Base-by-base conservation (phyloP, 2,113 vertebrate species). In the Grantiella picta region DNA sequence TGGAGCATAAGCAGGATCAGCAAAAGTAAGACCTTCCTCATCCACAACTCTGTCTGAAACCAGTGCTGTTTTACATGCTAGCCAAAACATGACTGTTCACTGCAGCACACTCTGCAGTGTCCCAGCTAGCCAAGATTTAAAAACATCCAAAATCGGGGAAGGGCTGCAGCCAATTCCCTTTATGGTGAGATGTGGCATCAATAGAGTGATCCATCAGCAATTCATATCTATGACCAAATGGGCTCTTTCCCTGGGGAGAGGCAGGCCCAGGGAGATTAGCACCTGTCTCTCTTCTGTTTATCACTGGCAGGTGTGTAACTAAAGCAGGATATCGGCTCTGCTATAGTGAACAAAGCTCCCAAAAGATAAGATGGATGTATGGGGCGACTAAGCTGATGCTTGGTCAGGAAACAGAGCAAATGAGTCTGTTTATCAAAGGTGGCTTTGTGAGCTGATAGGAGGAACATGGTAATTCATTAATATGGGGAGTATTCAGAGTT, bases 311-410 rank as follows among this genome's bases (percentile, higher is more conserved):
- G 92, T 96, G 95, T 94, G 90, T 95, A 94, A 94, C 92, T 77
- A 85, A 90, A 96, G 86, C 17, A 84, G 96, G 96, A 93, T 78
- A 78, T 73, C 19, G 0, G 45, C 95, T 96, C 65, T 85, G 82
- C 81, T 92, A 56, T 90, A 92, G 90, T n/a, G 86, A 94, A 90
- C 90, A 89, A 83, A 96, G 89, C 93, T 96, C 87, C 95, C 53
- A 8, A 60, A 97, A 96, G 96, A 96, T 96, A 95, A 97, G 89
- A 96, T 94, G 96, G 93, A 97, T 97, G 95, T 97, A 83, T 92
- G 73, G 85, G 95, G 89, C 94, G 94, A 89, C 72, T 79, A 89
- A 96, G 77, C 90, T 87, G 95, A 95, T 9, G 53, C 81, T 94
- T 69, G 23, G 85, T 86, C 82, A 91, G 96, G 93, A 97, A 97